Conservation (phyloP, 2,113 vertebrate species). For the Picathartes gymnocephalus region DNA sequence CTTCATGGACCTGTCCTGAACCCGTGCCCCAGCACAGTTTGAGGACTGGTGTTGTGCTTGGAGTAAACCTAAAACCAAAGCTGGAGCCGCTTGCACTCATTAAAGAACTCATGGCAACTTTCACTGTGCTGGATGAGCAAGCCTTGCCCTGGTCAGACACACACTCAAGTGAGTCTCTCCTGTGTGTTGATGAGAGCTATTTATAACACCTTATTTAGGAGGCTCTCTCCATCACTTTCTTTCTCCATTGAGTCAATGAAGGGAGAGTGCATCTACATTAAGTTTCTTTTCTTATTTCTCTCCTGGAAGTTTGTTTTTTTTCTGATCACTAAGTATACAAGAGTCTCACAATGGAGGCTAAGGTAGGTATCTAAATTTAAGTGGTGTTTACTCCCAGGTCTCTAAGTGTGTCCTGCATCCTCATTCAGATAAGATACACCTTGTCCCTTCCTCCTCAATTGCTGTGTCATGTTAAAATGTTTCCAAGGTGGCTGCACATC, state of each 20-base stretch:
- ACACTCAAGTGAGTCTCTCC: background rate
- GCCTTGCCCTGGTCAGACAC: background rate
- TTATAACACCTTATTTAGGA: background rate
- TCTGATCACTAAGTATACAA: background rate
- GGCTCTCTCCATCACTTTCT: background rate
- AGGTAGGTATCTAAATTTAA: background rate
- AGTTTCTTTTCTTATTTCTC: background rate
- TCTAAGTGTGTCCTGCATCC: background rate
- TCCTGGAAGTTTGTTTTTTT: background rate
- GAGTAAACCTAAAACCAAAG: slow-evolving; percentile 46
- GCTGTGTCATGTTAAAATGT: background rate
- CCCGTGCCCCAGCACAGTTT: background rate
- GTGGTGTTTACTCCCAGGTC: background rate
- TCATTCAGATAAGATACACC: background rate
- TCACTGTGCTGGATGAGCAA: background rate
- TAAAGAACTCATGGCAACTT: background rate
- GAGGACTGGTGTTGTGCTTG: slow-evolving; percentile 38
- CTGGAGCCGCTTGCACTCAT: background rate
- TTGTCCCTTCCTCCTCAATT: background rate
- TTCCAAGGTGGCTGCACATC: background rate
- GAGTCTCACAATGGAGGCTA: background rate
- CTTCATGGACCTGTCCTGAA: slow-evolving; percentile 21
- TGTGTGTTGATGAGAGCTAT: background rate
- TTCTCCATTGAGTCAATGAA: slow-evolving; percentile 19
- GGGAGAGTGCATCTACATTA: background rate